Percentiles rank a stretch among this genome's conserved stretches.
These are phyloP conservation scores for Henricia sp. DNA, from an alignment of 53 echinoderm and acorn worm genomes.

Conservation along the genomic window DNA sequence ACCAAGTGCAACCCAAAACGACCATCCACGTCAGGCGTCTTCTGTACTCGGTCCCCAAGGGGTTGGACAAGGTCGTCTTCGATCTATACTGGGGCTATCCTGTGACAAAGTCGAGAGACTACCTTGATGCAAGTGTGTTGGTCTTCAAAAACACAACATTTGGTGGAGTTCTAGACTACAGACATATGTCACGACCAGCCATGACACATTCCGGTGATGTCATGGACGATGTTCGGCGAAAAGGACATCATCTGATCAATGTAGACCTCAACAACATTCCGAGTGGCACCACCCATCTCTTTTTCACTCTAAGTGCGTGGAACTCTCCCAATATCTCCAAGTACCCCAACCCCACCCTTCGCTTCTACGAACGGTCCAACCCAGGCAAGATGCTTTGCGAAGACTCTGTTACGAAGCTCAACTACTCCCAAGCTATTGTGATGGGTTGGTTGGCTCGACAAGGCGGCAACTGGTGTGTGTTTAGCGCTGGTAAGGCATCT, in stretches of 20 bases:
- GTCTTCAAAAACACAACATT: conserved; percentile 3
- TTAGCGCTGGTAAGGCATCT: conserved; percentile 32
- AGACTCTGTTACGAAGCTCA: conserved; percentile 52
- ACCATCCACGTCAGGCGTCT: conserved; percentile 57
- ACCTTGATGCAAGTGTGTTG: conserved; percentile 52
- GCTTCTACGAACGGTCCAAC: conserved; percentile 60
- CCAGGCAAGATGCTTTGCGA: conserved; percentile 53
- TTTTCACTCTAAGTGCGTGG: conserved; percentile 60
- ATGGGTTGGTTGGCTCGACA: conserved; percentile 51
- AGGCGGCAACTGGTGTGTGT: conserved; percentile 50
- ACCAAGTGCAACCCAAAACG: conserved; percentile 27
- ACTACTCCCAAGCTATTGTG: conserved; percentile 41
- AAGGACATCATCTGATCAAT: conserved; percentile 59
- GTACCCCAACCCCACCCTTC: conserved; percentile 51
- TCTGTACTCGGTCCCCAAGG: conserved; percentile 41
- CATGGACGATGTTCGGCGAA: conserved; percentile 23
- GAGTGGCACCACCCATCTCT: conserved; percentile 28
- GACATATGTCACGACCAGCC: not conserved
- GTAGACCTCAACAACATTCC: conserved; percentile 49
- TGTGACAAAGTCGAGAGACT: not conserved
- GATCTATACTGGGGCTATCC: conserved; percentile 68
- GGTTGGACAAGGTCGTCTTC: conserved; percentile 59
- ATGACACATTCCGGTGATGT: conserved; percentile 59
- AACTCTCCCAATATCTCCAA: conserved; percentile 43
- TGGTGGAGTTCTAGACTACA: conserved; percentile 29